A percentile compares a stretch with the other conserved stretches of the same genome.
Conservation (phyloP, 1,140 invertebrate species). For the Theocolax elegans region DNA sequence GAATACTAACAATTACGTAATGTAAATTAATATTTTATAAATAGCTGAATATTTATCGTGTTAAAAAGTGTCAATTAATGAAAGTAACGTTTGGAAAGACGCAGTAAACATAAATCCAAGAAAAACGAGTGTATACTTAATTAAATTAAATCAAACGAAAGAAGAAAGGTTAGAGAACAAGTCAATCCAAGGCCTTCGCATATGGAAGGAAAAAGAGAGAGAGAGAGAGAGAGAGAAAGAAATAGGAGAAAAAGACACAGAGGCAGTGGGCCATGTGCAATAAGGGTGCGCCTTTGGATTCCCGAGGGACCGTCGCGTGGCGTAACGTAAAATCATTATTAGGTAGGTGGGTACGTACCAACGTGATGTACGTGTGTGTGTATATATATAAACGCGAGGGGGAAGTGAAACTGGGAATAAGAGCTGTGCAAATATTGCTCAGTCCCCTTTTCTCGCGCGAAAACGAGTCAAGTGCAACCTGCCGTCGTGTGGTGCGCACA, state of each 20-base stretch:
- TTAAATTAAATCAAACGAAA: too few relatives aligned
- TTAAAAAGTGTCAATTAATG: too few relatives aligned
- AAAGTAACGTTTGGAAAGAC: too few relatives aligned
- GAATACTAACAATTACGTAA: too few relatives aligned
- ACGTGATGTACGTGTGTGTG: neutral
- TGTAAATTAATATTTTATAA: too few relatives aligned
- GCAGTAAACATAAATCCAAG: neutral
- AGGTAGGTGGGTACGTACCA: constrained; percentile 58
- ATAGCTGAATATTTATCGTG: too few relatives aligned
- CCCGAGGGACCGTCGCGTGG: constrained; percentile 63
- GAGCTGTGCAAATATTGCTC: constrained; percentile 66
- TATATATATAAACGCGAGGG: constrained; percentile 46
- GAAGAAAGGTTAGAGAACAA: too few relatives aligned
- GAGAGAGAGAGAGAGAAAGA: constrained; percentile 3
- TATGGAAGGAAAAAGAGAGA: neutral
- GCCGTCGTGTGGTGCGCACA: constrained; percentile 7
- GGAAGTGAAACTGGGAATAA: constrained; percentile 53
- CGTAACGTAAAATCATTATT: constrained; percentile 69
- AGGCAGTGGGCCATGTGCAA: constrained; percentile 64
- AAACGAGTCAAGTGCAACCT: constrained; percentile 39
- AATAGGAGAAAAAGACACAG: neutral
- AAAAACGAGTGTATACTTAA: neutral
- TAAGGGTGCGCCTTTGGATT: constrained; percentile 65
- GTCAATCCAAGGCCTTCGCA: too few relatives aligned
- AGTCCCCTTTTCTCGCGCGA: neutral